A percentile compares a stretch with the other conserved stretches of the same genome.
Evolutionary conservation across 2,113 vertebrate species (phyloP).

Genomic region (Burhinus oedicnemus): DNA sequence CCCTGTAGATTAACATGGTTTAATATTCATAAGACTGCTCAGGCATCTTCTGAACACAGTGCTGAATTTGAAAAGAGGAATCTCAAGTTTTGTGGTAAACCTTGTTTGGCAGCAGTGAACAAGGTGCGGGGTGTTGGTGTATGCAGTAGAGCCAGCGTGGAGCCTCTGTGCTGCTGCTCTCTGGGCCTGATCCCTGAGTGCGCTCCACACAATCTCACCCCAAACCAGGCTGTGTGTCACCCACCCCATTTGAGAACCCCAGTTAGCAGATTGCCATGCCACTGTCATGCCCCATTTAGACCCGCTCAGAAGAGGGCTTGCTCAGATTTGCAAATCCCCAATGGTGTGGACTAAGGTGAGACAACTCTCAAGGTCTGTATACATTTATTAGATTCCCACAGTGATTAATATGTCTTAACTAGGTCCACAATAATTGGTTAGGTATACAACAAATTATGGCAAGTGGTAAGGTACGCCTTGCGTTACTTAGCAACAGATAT

Average conservation of each 20-base stretch:
- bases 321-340: no score
- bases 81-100: background rate
- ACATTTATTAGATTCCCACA: no score
- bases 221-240: background rate
- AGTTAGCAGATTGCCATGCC: background rate
- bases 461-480: no score
- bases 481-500: no score
- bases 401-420: no score
- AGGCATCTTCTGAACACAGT: background rate
- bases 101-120: background rate
- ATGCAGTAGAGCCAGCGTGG: rapidly evolving
- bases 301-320: no score
- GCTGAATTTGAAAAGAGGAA: background rate
- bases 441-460: no score
- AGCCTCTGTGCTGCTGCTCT: background rate
- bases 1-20: background rate
- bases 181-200: background rate
- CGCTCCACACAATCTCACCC: background rate
- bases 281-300: no score
- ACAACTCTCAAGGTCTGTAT: no score
- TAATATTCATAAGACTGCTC: background rate
- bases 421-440: no score
- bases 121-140: no score
- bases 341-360: no score
- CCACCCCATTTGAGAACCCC: background rate